Base-by-base conservation (phyloP, 2,888 invertebrate species). In the Allacma fusca region DNA sequence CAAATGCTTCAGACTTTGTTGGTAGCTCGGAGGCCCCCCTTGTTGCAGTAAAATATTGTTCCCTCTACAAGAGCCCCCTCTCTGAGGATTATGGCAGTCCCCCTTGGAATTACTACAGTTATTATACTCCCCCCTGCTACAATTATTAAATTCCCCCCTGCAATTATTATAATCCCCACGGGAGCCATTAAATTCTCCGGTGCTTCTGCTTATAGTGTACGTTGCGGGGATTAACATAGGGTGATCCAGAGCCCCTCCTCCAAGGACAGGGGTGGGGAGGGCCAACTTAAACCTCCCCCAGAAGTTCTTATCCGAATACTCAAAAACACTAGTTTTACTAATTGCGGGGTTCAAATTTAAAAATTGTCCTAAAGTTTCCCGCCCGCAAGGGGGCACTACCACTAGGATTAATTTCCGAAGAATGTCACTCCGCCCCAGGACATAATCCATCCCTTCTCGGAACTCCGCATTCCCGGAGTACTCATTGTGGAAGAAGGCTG, bases 381-480 rank as follows among this genome's bases (percentile, higher is more conserved):
- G 4, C n/a, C 50, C 50, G 50, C 50, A 75, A 50, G 80, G 80
- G 43, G 82, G 82, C 13, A 83, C 29, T 50, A 80, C 79, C 62
- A 83, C 79, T 57, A 83, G 74, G 64, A 83, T 77, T 28, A 83
- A 74, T 75, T 83, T 83, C 71, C 76, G 80, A 24, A 72, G 79
- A 64, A 80, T 28, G 28, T 67, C 70, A 19, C 59, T 78, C 34
- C 81, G 79, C 26, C 81, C 76, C 72, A 83, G 77, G 1, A 81
- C 80, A 26, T 75, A 77, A 62, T 93, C 93, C 86, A 95, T 93
- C 64, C 94, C 94, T 65, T 93, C 92, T 88, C 94, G 93, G 86
- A 95, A 93, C 86, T 96, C 95, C 86, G 93, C 92, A 80, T 93
- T 91, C 7, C 7, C 50, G 86, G 93, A 92, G 96, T 95, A 96